Conservation (phyloP, 2,888 invertebrate genomes). For the Acanthosepion lycidas region DNA sequence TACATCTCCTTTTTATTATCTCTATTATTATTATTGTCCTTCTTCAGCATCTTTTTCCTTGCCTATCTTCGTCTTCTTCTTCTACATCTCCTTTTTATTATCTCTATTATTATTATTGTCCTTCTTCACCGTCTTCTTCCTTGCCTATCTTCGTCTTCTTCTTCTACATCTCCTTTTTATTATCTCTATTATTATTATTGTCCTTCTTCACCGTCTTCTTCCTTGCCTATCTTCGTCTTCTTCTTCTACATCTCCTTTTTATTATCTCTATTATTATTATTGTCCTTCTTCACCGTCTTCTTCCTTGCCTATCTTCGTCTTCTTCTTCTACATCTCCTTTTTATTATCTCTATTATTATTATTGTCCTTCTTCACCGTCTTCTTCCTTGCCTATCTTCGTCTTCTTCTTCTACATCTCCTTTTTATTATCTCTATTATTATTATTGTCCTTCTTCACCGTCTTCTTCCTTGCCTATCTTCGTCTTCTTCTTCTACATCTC, state of each 20-base stretch:
- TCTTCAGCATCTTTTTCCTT: not conserved
- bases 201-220: not conserved
- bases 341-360: no score
- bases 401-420: not conserved
- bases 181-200: not conserved
- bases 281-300: not conserved
- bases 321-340: not conserved
- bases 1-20: no score
- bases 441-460: no score
- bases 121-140: no score
- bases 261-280: rapidly evolving
- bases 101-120: not conserved
- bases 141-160: no score
- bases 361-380: not conserved
- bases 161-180: no score
- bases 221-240: not conserved
- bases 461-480: not conserved
- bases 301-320: not conserved
- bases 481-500: not conserved
- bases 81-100: not conserved
- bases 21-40: not conserved
- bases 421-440: not conserved
- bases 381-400: not conserved
- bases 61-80: not conserved
- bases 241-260: not conserved